phyloP scores from a whole-genome alignment of 53 echinoderm and acorn worm species.

The Arbacia lixula region DNA sequence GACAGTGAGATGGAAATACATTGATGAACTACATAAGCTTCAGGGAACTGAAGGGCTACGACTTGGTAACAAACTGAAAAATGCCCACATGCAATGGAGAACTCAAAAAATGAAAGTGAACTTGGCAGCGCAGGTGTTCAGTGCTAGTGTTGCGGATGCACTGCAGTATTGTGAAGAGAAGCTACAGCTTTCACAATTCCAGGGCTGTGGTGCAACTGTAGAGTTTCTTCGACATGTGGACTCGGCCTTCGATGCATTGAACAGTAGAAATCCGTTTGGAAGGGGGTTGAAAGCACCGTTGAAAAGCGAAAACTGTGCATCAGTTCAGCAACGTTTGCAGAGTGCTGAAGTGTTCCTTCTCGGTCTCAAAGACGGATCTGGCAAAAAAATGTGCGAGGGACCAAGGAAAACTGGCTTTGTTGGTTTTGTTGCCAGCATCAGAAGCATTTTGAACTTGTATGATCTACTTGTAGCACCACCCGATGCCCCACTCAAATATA shows the following conservation, averaged over 20 bases:
- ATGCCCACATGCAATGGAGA: slow-evolving; percentile 64
- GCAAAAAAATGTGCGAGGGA: neutral
- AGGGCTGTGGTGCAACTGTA: slow-evolving; percentile 53
- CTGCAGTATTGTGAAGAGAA: slow-evolving; percentile 50
- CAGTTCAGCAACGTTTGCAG: slow-evolving; percentile 30
- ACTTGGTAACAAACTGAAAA: slow-evolving; percentile 61
- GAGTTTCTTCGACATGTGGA: slow-evolving; percentile 55
- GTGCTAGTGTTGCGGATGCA: slow-evolving; percentile 74
- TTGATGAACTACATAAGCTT: slow-evolving; percentile 57
- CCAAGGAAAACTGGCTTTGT: slow-evolving; percentile 32
- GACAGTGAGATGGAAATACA: slow-evolving; percentile 55
- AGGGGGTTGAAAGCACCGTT: slow-evolving; percentile 57
- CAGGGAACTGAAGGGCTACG: slow-evolving; percentile 66
- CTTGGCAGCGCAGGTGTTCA: slow-evolving; percentile 62
- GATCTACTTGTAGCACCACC: neutral
- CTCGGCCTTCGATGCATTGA: slow-evolving; percentile 62
- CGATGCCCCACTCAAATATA: slow-evolving; percentile 39
- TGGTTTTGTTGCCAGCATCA: slow-evolving; percentile 44
- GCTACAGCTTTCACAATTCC: slow-evolving; percentile 44
- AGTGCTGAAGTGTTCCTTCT: slow-evolving; percentile 20
- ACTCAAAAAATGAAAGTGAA: slow-evolving; percentile 74
- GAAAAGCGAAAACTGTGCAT: neutral
- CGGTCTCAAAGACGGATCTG: slow-evolving; percentile 15
- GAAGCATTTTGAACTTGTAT: slow-evolving; percentile 21
- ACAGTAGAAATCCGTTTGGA: slow-evolving; percentile 58